Base-by-base conservation (phyloP, 2,888 invertebrate species). In the Aelia acuminata region DNA sequence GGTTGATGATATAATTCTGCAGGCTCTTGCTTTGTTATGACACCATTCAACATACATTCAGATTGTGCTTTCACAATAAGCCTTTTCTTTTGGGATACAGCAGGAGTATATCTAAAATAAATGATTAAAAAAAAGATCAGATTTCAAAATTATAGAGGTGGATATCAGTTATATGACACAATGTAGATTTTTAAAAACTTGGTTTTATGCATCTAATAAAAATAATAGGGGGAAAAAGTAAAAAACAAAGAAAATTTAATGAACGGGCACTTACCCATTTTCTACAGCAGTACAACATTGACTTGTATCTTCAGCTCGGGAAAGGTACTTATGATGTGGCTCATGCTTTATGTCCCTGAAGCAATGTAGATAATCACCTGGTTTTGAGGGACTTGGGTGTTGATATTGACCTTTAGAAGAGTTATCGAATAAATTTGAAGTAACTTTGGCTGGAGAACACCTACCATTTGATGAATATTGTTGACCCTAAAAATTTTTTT, bases 81-180 rank as follows among this genome's bases (percentile, higher is more conserved):
- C 48, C 97, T 94, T 92, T 98, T 98, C 94, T 98, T 98, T 93
- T 98, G 97, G 87, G 96, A 96, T 92, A 96, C 96, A 20, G 89
- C 84, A 75, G 87, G 87, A 49, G 87, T 75, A 50, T 87, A 87
- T 26, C 90, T 90, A 53, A 20, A 88, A 84, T 13, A 57, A n/a
- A n/a, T n/a, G n/a, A n/a, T n/a, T n/a, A n/a, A 63, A 57, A 18
- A 39, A 75, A 2, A 0, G 13, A 26, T 57, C 15, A 18, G 15
- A 26, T 63, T 18, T 57, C n/a, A 63, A 63, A 63, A 63, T 63
- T 31, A 35, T 18, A 13, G 1, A 57, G 13, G n/a, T 57, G 26
- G 13, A 11, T 13, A 57, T 57, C n/a, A 57, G 10, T 53, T 53
- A n/a, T 57, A 57, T 57, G n/a, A 53, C n/a, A n/a, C 20, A 49